A percentile compares a stretch with the other conserved stretches of the same genome.
Evolutionary conservation across 1,140 invertebrate species (phyloP).

Genomic region (Trialeurodes vaporariorum): DNA sequence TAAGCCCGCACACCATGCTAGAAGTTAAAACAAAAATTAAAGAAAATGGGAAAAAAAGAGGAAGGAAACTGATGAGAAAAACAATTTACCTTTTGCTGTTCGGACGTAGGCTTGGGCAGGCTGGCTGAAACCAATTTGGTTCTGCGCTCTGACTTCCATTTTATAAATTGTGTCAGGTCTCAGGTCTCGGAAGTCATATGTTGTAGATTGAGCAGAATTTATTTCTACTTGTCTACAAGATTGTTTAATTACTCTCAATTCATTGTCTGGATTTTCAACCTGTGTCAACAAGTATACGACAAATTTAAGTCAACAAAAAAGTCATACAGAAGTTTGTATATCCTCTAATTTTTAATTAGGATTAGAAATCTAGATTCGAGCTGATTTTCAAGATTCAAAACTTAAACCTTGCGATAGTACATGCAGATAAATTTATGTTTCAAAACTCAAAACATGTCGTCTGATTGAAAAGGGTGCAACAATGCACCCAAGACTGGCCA

Average conservation of each 20-base stretch:
- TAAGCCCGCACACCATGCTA: conserved; percentile 1
- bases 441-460: too few species aligned
- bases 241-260: conserved; percentile 18
- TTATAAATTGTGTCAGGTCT: conserved; percentile 64
- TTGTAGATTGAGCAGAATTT: conserved; percentile 21
- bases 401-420: too few species aligned
- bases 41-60: neutral
- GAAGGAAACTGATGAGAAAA: conserved; percentile 10
- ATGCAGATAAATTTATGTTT: too few species aligned
- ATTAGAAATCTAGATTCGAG: too few species aligned
- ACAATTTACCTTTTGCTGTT: conserved; percentile 70
- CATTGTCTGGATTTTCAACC: conserved; percentile 43
- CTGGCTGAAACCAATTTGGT: conserved; percentile 64
- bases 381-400: too few species aligned
- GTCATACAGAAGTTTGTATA: too few species aligned
- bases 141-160: conserved; percentile 71
- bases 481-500: too few species aligned
- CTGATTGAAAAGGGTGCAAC: too few species aligned
- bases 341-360: too few species aligned
- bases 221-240: conserved; percentile 4
- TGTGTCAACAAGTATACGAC: conserved; percentile 27
- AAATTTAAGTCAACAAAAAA: conserved; percentile 10
- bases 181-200: conserved; percentile 36
- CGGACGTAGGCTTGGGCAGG: conserved; percentile 61
- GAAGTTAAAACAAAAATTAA: neutral